Base-by-base conservation (phyloP, 2,113 vertebrate species). In the Falcunculus frontatus region DNA sequence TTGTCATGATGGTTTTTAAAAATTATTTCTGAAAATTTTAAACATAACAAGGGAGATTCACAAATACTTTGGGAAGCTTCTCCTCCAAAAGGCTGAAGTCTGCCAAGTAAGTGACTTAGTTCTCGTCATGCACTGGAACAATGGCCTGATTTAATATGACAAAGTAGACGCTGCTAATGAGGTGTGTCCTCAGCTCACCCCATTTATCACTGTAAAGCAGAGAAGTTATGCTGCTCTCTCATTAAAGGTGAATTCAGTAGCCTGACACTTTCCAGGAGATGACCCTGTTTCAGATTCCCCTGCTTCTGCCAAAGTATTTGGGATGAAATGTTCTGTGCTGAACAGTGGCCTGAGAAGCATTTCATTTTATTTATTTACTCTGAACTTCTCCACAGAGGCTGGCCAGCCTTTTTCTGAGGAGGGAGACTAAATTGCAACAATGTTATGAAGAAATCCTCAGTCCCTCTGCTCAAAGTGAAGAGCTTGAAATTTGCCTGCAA, bases 161-260 rank as follows among this genome's bases (percentile, higher is more conserved):
- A 94, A 44, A 92, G 76, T 74, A 62, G 73, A 59, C 0, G 10
- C 60, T 67, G 83, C 79, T 94, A 94, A 95, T 95, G 76, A 92
- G 64, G 63, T 69, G 55, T 95, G 94, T 84, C 89, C 93, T 97
- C 84, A 72, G 68, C 56, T 95, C 64, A 93, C 83, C 88, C 46
- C 42, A 42, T 84, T 90, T 95, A 35, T 68, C 68, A 74, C 29
- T 55, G 47, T 62, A 35, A 93, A 78, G 39, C 60, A 11, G 13
- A 42, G 78, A 75, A 84, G 56, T 91, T 92, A 18, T 6, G 27
- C 73, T 89, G 69, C 42, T 60, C 56, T 89, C 50, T 78, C 70
- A 84, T 93, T 95, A 84, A 91, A 94, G 84, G 89, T 95, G 87
- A 92, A 91, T 72, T 55, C 56, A 41, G 73, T 84, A 87, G 84